These are phyloP conservation scores for Hippocampus abdominalis DNA, from an alignment of 2,113 vertebrate genomes.

Conservation along the genomic window DNA sequence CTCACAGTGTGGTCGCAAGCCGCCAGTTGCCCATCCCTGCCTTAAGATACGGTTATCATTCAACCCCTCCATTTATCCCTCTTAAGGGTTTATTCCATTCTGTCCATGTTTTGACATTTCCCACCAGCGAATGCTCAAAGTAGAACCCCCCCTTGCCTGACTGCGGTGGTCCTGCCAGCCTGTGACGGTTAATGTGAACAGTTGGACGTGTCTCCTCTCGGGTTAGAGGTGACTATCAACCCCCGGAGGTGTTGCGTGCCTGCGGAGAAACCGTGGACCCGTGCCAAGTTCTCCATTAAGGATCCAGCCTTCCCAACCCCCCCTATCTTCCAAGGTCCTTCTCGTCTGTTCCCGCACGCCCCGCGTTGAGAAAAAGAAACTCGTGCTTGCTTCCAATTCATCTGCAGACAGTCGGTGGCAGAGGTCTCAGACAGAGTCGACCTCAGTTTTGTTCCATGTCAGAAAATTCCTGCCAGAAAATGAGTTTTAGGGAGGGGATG, in stretches of 20 bases:
- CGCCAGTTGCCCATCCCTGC: too few species aligned
- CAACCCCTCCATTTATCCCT: too few species aligned
- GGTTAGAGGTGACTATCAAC: slow-evolving; percentile 62
- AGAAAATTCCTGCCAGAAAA: slow-evolving; percentile 62
- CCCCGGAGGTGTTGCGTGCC: slow-evolving; percentile 40
- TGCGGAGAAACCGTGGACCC: slow-evolving; percentile 64
- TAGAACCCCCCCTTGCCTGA: not conserved
- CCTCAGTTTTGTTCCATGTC: slow-evolving; percentile 65
- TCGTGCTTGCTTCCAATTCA: slow-evolving; percentile 64
- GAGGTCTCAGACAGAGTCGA: slow-evolving; percentile 68
- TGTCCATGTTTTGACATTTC: slow-evolving; percentile 44
- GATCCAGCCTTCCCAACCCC: slow-evolving; percentile 21
- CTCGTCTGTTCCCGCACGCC: slow-evolving; percentile 35
- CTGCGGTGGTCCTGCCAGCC: slow-evolving; percentile 24
- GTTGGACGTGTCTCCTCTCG: slow-evolving; percentile 35
- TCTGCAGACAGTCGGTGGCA: slow-evolving; percentile 64
- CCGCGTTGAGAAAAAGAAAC: slow-evolving; percentile 24
- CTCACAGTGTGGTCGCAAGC: too few species aligned
- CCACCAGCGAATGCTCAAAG: slow-evolving; percentile 8
- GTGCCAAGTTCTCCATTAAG: slow-evolving; percentile 74
- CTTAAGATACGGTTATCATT: too few species aligned
- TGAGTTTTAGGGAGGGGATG: slow-evolving; percentile 48
- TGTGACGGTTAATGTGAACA: slow-evolving; percentile 69
- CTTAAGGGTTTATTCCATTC: not conserved
- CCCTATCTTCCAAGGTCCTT: slow-evolving; percentile 62